Conservation (phyloP, 2,888 invertebrate genomes). For the Parnassius glacialis region DNA sequence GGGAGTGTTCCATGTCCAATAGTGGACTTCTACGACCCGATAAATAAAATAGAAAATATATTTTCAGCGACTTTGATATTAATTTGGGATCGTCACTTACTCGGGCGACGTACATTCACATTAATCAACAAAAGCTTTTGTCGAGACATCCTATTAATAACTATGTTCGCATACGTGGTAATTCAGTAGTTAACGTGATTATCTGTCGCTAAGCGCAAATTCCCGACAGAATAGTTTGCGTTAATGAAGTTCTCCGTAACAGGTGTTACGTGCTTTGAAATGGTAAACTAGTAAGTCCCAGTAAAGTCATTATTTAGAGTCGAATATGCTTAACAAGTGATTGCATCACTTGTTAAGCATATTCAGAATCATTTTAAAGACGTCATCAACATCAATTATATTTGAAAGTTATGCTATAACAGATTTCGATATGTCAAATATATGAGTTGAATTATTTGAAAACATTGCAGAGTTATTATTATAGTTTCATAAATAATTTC, state of each 20-base stretch:
- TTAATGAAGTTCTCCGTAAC: conserved; percentile 53
- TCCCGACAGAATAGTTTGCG: conserved; percentile 56
- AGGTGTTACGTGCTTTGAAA: conserved; percentile 52
- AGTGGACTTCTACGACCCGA: no score
- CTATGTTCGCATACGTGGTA: conserved; percentile 25
- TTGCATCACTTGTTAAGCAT: no score
- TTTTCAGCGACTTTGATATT: conserved; percentile 13
- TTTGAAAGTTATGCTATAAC: background rate
- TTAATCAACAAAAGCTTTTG: conserved; percentile 24
- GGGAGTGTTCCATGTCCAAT: no score
- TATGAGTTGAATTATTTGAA: background rate
- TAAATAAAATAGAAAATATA: background rate
- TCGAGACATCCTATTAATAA: conserved; percentile 24
- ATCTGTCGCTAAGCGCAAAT: conserved; percentile 54
- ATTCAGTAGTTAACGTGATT: conserved; percentile 33
- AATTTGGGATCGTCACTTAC: conserved; percentile 13
- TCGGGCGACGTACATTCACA: conserved; percentile 8
- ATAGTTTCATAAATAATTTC: background rate
- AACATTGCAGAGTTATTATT: background rate
- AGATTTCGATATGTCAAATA: background rate
- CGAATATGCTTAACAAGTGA: conserved; percentile 26
- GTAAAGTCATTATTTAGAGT: conserved; percentile 20
- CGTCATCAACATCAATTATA: background rate
- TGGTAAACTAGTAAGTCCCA: conserved; percentile 51
- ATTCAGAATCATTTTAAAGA: background rate